Conservation (phyloP, 1,140 invertebrate species). For the Trichomalopsis sarcophagae region DNA sequence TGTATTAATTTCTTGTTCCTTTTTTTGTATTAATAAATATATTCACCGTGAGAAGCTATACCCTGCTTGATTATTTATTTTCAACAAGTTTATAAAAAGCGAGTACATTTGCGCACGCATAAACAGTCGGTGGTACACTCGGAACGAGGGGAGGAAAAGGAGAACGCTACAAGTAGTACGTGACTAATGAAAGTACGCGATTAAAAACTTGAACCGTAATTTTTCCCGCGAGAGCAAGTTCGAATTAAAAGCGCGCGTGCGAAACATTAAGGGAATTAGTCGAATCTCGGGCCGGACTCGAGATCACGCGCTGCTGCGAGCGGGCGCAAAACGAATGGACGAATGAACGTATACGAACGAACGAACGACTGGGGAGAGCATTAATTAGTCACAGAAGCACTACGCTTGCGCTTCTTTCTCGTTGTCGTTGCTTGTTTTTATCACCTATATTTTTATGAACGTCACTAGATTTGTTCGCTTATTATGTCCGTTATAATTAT, state of each 20-base stretch:
- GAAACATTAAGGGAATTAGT: constrained; percentile 43
- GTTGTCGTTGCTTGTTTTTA: too few relatives aligned
- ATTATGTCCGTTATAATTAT: background rate
- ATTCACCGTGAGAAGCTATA: too few relatives aligned
- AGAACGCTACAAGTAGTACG: constrained; percentile 57
- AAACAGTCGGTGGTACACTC: background rate
- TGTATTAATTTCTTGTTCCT: too few relatives aligned
- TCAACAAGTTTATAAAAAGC: too few relatives aligned
- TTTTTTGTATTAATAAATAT: too few relatives aligned
- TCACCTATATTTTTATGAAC: too few relatives aligned
- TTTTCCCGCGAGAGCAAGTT: constrained; percentile 58
- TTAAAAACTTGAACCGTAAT: constrained; percentile 69
- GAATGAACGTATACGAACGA: background rate
- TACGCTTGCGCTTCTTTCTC: background rate
- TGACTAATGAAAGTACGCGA: constrained; percentile 69
- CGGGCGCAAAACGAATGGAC: background rate
- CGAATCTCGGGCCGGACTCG: background rate
- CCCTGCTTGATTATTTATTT: too few relatives aligned
- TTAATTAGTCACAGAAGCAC: background rate
- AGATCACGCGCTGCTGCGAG: background rate
- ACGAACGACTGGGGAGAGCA: background rate
- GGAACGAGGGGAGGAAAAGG: background rate
- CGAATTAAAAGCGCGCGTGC: constrained; percentile 55
- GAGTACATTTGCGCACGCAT: background rate
- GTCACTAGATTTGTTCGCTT: too few relatives aligned